Percentiles rank a stretch among this genome's conserved stretches.
Evolutionary conservation across 1,140 invertebrate species (phyloP).

Genomic region (Nymphalis io): DNA sequence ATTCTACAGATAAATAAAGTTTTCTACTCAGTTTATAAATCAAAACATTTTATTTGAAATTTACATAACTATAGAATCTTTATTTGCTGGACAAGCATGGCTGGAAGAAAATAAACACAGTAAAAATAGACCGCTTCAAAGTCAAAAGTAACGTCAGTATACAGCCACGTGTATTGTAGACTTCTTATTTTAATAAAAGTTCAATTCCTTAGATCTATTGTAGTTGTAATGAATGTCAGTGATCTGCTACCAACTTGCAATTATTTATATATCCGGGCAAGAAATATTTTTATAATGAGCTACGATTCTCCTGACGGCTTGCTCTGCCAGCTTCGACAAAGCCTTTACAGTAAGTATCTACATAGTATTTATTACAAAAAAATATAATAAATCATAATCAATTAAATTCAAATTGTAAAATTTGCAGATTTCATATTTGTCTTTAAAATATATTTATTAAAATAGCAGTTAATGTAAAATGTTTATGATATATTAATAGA

Average conservation of each 20-base stretch:
- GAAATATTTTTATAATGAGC: conserved; percentile 62
- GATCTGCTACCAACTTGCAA: conserved; percentile 50
- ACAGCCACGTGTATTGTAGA: conserved; percentile 18
- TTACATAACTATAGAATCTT: neutral
- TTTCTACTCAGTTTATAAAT: neutral
- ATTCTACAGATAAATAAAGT: no score
- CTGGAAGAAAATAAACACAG: conserved; percentile 49
- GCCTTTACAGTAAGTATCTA: conserved; percentile 51
- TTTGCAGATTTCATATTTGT: no score
- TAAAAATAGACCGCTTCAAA: conserved; percentile 51
- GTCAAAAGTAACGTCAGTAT: conserved; percentile 33
- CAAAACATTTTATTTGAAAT: neutral
- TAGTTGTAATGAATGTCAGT: conserved; percentile 53
- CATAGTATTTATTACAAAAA: no score
- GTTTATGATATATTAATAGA: no score
- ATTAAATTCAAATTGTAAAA: neutral
- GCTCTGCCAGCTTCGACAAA: conserved; percentile 47
- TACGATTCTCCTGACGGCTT: conserved; percentile 58
- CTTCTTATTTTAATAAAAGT: conserved; percentile 31
- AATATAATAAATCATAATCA: no score
- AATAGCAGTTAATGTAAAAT: no score
- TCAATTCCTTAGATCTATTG: conserved; percentile 22
- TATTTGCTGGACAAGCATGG: conserved; percentile 33
- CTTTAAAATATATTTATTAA: no score
- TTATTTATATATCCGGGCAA: conserved; percentile 53